Evolutionary conservation across 2,888 invertebrate genomes (phyloP).

Genomic region (Temnothorax rugatulus): DNA sequence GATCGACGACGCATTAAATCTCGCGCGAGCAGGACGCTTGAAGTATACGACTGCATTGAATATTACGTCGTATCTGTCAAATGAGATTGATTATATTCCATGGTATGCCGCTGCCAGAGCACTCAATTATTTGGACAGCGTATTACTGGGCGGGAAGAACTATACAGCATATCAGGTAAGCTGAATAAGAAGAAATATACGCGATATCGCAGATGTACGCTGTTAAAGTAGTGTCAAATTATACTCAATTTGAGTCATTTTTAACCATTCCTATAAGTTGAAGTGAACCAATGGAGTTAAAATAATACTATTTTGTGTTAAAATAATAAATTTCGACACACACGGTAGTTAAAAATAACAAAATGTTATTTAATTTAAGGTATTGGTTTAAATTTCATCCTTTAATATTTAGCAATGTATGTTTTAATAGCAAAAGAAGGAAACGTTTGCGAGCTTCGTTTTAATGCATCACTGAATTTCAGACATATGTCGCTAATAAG

Average conservation of each 20-base stretch:
- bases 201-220: no score
- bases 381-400: no score
- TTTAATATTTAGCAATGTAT: no score
- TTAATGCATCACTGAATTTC: constrained; percentile 9
- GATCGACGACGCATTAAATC: constrained; percentile 91
- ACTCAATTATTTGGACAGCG: constrained; percentile 65
- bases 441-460: background rate
- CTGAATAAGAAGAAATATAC: background rate
- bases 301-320: no score
- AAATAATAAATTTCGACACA: no score
- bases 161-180: constrained; percentile 56
- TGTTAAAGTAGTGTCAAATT: no score
- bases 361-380: no score
- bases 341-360: no score
- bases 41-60: constrained; percentile 85
- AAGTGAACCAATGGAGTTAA: no score
- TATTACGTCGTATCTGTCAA: constrained; percentile 87
- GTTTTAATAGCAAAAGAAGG: background rate
- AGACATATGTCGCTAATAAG: constrained; percentile 49
- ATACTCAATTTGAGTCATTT: no score
- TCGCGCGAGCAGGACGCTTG: constrained; percentile 87
- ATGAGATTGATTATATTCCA: constrained; percentile 89
- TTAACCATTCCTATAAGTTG: no score
- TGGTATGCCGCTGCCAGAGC: constrained; percentile 89
- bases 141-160: constrained; percentile 28